Base-by-base conservation (phyloP, 2,113 vertebrate genomes). In the Rhynchomys soricoides region DNA sequence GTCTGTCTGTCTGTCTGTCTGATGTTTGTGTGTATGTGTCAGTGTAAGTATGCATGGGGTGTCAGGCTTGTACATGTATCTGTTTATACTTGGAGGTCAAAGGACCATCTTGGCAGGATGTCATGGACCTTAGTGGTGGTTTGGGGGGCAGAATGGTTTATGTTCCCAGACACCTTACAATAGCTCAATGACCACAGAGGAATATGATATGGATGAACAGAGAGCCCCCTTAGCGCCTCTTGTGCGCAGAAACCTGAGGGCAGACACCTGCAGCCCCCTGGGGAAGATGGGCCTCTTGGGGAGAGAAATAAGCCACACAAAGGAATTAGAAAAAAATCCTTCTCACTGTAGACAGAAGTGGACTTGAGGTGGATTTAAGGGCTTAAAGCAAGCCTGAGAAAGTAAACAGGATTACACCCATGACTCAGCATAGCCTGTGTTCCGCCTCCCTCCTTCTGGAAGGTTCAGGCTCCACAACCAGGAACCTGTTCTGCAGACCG, bases 361-460 rank as follows among this genome's bases (percentile, higher is more conserved):
- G 19, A 43, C 17, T 70, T 90, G 66, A 31, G 15, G 40, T 31
- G 57, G 90, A 86, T 92, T 92, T 77, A 92, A 79, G 91, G 70
- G 66, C 29, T 59, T 93, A n/a, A 13, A 43, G 48, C 66, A 55
- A 87, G 22, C 34, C 34, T 75, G 57, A 52, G 91, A 90, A 79
- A 24, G 3, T 6, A n/a, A 22, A 40, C 70, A 90, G 87, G 85
- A 88, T 88, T 21, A 40, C 22, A 48, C 26, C 43, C 1, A 0
- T 59, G 85, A 89, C 74, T 94, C 59, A 74, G 91, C 90, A 48
- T 3, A 52, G 16, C 13, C 37, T 24, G 34, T 29, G 55, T 17
- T 66, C 83, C 78, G 11, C 59, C 68, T 26, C 1, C 0, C n/a
- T 12, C 90, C 52, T 90, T 5, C 73, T 12, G 45, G 48, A 45